A percentile compares a stretch with the other conserved stretches of the same genome.
Conservation (phyloP, 2,797 vertebrate genomes). For the Spatula versicolor region DNA sequence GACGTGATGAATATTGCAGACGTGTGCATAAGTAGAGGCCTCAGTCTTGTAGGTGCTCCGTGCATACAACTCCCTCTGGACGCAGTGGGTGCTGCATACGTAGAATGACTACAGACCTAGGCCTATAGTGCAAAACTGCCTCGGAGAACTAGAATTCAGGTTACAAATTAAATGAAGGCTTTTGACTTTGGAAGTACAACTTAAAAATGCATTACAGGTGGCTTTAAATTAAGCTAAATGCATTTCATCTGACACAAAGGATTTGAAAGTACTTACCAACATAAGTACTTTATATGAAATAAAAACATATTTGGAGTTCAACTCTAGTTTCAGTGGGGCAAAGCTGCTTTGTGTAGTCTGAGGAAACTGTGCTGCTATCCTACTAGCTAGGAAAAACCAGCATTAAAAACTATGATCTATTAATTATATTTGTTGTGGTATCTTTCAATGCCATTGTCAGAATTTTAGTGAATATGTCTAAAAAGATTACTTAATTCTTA, state of each 20-base stretch:
- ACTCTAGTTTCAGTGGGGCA: background rate
- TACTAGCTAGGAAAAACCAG: background rate
- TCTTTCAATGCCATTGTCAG: background rate
- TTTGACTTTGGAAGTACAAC: background rate
- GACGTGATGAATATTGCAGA: background rate
- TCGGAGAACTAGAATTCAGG: background rate
- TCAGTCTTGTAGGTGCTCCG: background rate
- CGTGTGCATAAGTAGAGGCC: too few species aligned
- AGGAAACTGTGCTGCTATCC: background rate
- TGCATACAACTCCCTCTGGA: background rate
- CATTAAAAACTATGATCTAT: background rate
- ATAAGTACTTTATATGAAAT: background rate
- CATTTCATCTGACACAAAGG: background rate
- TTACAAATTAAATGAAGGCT: background rate
- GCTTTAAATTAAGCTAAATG: background rate
- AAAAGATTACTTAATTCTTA: background rate
- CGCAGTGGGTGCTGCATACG: background rate
- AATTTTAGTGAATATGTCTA: background rate
- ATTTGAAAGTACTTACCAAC: background rate
- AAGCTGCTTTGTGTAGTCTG: background rate
- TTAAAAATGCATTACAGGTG: background rate
- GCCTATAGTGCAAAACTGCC: accelerated
- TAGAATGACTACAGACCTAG: accelerated
- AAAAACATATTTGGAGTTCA: background rate
- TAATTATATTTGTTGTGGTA: background rate